These are phyloP conservation scores for Helostoma temminkii DNA, from an alignment of 2,797 vertebrate species.

Conservation along the genomic window DNA sequence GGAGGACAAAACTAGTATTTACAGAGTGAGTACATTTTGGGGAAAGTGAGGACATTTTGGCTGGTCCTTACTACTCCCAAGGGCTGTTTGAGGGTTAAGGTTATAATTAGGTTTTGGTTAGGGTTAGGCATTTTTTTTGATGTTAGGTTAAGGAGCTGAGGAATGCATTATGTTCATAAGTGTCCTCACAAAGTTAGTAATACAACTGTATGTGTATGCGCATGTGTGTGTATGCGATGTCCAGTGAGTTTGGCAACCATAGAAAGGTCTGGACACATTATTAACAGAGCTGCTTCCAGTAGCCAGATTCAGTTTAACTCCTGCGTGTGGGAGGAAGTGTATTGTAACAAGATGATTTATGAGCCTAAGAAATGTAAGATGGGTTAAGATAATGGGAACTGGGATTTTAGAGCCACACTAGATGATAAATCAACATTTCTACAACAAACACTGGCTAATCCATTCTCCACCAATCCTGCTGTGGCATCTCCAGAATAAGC, in stretches of 20 bases:
- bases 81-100: too few relatives aligned
- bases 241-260: constrained; percentile 39
- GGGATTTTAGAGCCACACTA: constrained; percentile 1
- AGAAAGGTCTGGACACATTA: constrained; percentile 14
- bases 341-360: constrained; percentile 35
- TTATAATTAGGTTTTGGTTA: too few relatives aligned
- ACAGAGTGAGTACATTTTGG: too few relatives aligned
- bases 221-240: constrained; percentile 2
- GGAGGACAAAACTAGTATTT: too few relatives aligned
- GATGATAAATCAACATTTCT: constrained; percentile 8
- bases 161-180: too few relatives aligned
- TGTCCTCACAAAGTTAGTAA: too few relatives aligned
- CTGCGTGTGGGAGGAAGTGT: constrained; percentile 29
- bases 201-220: too few relatives aligned
- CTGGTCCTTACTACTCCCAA: too few relatives aligned
- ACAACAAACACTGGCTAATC: constrained; percentile 15
- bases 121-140: too few relatives aligned
- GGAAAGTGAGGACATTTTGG: too few relatives aligned
- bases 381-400: constrained; percentile 14
- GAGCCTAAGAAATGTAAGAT: constrained; percentile 19
- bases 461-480: background rate
- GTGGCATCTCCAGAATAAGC: background rate
- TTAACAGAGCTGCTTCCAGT: constrained; percentile 39
- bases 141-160: too few relatives aligned
- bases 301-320: constrained; percentile 33